Evolutionary conservation across 2,797 vertebrate species (phyloP), one percentile per base, ranked within the genome.

Genomic region (Diceros bicornis): DNA sequence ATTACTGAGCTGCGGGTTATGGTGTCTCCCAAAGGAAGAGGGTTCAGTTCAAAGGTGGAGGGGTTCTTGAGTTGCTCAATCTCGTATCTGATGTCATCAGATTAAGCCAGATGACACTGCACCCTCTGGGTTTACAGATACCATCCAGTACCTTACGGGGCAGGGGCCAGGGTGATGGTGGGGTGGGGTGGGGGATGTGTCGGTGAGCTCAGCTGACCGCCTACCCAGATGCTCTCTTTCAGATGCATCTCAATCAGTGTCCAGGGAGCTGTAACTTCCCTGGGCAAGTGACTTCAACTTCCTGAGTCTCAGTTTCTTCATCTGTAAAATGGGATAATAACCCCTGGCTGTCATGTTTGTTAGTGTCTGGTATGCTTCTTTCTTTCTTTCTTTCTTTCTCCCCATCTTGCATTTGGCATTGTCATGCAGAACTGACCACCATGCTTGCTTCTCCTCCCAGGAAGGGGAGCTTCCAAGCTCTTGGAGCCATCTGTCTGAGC

Each of bases 201-300:
- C 52, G 20, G 17, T 87, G 91, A 96, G 9, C 69, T 95, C 93
- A 92, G 62, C 74, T 79, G 37, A 27, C 37, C 0, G 1, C 79
- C 37, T 41, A 4, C 29, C 34, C 16, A 44, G 59, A 72, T 11
- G 34, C 32, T 61, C n/a, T 72, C 52, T 77, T 93, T 68, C 50
- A 50, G 20, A 18, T 20, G 44, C 21, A 27, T 83, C 71, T 52
- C 61, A 27, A 0, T 59, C 25, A 9, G 34, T 25, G 37, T 69
- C 79, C 25, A n/a, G 75, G 71, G 78, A 89, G 52, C 52, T 89
- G 12, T 8, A 47, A 52, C 11, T 50, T 27, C 69, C 57, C 59
- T 84, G 52, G 59, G 75, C 44, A n/a, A 52, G 37, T 89, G 93
- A 90, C 69, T 83, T 87, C 93, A 92, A 27, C 78, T 81, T 91